Conservation (phyloP, 2,113 vertebrate genomes). For the Leptocoma aspasia region DNA sequence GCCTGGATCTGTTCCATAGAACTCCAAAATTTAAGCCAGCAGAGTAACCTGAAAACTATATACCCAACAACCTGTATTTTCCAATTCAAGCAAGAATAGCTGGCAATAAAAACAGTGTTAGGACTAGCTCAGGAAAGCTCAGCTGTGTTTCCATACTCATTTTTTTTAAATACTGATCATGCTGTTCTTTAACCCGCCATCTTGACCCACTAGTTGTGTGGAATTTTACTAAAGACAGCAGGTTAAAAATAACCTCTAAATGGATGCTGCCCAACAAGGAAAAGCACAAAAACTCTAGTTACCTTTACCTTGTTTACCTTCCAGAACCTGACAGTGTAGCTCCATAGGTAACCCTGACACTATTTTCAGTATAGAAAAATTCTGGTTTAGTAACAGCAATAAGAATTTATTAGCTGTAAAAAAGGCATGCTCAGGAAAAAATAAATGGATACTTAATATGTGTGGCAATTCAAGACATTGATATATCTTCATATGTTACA, state of each 20-base stretch:
- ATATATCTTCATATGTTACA: neutral
- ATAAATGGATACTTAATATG: neutral
- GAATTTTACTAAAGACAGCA: neutral
- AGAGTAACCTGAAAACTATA: neutral
- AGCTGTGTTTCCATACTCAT: fast-evolving
- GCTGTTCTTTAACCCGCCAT: neutral
- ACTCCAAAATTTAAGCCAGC: neutral
- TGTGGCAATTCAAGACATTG: neutral
- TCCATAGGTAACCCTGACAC: neutral
- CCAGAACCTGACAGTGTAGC: neutral
- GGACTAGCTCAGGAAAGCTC: neutral
- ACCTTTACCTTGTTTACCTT: neutral
- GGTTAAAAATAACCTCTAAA: neutral
- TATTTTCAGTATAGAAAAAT: neutral
- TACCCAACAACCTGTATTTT: neutral
- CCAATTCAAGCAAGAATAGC: neutral
- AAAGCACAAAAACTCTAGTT: neutral
- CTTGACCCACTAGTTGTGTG: neutral
- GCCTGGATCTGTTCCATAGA: neutral
- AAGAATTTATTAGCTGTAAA: neutral
- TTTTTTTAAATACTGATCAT: neutral
- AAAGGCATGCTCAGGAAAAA: neutral
- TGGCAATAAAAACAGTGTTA: neutral
- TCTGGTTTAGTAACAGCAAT: neutral
- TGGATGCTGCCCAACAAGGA: neutral